Evolutionary conservation across 64 coral and sea anemone genomes (phyloP).

Genomic region (Catalaphyllia jardinei): DNA sequence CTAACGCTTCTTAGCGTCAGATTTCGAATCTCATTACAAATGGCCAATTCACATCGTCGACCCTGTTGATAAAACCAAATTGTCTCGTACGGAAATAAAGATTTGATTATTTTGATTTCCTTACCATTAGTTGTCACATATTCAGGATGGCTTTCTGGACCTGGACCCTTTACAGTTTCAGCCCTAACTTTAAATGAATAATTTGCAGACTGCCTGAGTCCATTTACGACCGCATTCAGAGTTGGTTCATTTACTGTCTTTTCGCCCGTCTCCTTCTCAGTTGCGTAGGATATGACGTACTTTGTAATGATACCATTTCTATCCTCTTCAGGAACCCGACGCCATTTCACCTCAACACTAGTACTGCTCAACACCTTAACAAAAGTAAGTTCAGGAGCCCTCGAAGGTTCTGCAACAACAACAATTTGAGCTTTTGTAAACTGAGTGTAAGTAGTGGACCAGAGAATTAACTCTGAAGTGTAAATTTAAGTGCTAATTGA

Average conservation of each 20-base stretch:
- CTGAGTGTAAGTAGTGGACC: too few species aligned
- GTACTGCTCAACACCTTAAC: not conserved
- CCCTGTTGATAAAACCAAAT: not conserved
- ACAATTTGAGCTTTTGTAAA: too few species aligned
- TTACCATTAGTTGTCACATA: not conserved
- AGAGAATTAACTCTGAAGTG: too few species aligned
- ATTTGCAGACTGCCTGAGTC: not conserved
- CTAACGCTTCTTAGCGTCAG: too few species aligned
- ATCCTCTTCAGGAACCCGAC: not conserved
- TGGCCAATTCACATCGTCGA: too few species aligned
- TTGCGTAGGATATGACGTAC: not conserved
- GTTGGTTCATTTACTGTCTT: not conserved
- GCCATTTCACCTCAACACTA: not conserved
- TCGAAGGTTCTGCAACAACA: not conserved
- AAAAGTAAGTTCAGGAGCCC: not conserved
- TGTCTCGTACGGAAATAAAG: not conserved
- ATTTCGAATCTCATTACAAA: too few species aligned
- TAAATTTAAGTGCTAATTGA: too few species aligned
- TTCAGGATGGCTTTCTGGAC: not conserved
- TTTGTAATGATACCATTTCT: not conserved
- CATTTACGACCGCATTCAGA: not conserved
- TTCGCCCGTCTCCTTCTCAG: not conserved
- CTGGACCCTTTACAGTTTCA: not conserved
- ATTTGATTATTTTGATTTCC: not conserved
- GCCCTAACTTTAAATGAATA: not conserved